Evolutionary conservation across 2,797 vertebrate genomes (phyloP).

Genomic region (Pseudochaenichthys georgianus): DNA sequence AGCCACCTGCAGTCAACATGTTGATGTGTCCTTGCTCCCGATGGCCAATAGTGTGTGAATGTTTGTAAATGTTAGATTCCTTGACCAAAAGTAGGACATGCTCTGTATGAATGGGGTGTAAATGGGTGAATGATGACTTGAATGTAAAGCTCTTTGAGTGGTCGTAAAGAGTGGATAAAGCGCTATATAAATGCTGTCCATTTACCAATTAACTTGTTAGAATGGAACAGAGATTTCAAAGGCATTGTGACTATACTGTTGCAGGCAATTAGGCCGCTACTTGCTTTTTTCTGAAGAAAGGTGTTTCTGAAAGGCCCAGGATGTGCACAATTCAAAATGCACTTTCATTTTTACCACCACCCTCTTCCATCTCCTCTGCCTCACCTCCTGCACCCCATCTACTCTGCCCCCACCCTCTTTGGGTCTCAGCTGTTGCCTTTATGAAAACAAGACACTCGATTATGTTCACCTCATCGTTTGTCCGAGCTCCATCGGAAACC

Average conservation of each 20-base stretch:
- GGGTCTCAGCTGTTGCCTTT: slow-evolving; percentile 81
- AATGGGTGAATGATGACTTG: too few relatives aligned
- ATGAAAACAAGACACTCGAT: slow-evolving; percentile 81
- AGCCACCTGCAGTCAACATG: too few relatives aligned
- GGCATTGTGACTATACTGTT: not conserved
- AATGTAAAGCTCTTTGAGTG: too few relatives aligned
- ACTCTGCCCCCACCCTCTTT: slow-evolving; percentile 4
- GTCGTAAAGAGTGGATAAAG: too few relatives aligned
- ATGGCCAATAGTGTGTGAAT: too few relatives aligned
- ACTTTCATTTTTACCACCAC: not conserved
- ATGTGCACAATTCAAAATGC: not conserved
- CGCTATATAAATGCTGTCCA: too few relatives aligned
- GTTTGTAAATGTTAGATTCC: too few relatives aligned
- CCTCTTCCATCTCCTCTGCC: not conserved
- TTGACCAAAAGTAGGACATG: too few relatives aligned
- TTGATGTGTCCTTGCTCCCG: too few relatives aligned
- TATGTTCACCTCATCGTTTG: slow-evolving; percentile 61
- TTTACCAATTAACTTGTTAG: not conserved
- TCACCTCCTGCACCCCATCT: not conserved
- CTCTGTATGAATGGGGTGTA: too few relatives aligned
- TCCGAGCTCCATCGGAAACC: slow-evolving; percentile 61
- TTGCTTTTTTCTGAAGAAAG: not conserved
- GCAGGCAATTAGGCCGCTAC: not conserved
- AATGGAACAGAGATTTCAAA: not conserved
- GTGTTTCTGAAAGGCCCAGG: not conserved